A percentile compares a stretch with the other conserved stretches of the same genome.
These are phyloP conservation scores for Centropus unirufus DNA, from an alignment of 2,113 vertebrate species.

Conservation along the genomic window DNA sequence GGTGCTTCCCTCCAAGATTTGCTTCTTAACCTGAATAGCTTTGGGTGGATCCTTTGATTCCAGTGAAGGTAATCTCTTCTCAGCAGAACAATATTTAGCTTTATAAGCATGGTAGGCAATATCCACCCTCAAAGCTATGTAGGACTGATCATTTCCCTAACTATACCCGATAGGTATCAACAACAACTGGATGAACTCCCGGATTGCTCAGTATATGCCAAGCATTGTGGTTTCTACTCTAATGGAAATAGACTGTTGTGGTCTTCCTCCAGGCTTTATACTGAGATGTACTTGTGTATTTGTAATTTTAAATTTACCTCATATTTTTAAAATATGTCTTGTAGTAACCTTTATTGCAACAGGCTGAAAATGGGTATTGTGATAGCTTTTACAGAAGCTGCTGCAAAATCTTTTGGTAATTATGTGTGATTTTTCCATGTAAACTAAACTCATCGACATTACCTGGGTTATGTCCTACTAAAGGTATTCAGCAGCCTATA, in stretches of 20 bases:
- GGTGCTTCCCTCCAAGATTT: not conserved
- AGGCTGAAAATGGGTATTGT: not conserved
- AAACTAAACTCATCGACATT: not conserved
- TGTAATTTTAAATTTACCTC: not conserved
- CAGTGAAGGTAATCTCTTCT: not conserved
- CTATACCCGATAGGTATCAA: not conserved
- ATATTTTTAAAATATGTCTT: not conserved
- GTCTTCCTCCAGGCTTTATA: not conserved
- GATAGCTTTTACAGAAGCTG: not conserved
- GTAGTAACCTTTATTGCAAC: not conserved
- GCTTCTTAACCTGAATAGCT: not conserved
- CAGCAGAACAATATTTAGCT: not conserved
- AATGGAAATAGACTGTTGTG: not conserved
- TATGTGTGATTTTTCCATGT: not conserved
- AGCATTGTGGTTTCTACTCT: not conserved
- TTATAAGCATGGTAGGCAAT: not conserved
- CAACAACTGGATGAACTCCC: not conserved
- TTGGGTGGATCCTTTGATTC: slow-evolving; percentile 3
- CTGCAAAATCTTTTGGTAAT: not conserved
- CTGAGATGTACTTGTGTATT: not conserved
- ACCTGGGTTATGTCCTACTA: not conserved
- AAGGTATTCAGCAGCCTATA: not conserved
- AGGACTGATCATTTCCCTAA: not conserved
- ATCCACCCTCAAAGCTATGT: not conserved
- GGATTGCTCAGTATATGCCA: not conserved